phyloP scores from a whole-genome alignment of 2,113 vertebrate species.

The Microcebus tavaratra region DNA sequence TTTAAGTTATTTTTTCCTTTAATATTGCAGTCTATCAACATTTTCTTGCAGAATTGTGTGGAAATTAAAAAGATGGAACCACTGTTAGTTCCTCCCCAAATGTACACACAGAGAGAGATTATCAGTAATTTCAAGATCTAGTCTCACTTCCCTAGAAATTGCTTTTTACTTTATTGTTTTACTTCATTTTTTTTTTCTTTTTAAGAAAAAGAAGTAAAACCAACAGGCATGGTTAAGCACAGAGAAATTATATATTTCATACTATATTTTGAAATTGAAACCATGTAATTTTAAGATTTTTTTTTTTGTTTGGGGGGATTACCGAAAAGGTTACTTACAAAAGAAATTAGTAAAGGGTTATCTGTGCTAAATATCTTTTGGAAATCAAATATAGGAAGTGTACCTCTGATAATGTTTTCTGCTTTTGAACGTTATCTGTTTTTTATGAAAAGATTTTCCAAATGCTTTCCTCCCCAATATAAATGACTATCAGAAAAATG shows the following conservation, averaged over 20 bases:
- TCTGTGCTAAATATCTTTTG: slow-evolving; percentile 41
- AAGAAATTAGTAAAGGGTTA: slow-evolving; percentile 19
- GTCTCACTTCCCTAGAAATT: slow-evolving; percentile 60
- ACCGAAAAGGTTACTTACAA: background rate
- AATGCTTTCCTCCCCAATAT: background rate
- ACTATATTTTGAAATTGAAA: slow-evolving; percentile 57
- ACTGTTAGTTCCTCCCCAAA: slow-evolving; percentile 48
- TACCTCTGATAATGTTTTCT: slow-evolving; percentile 23
- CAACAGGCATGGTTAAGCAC: background rate
- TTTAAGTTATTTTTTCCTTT: slow-evolving; percentile 69
- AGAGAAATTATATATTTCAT: slow-evolving; percentile 30
- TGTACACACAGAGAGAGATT: slow-evolving; percentile 6
- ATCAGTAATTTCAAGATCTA: slow-evolving; percentile 68
- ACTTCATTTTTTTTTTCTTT: background rate
- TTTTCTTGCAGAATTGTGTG: slow-evolving; percentile 68
- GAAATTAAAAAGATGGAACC: slow-evolving; percentile 54
- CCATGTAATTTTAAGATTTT: background rate
- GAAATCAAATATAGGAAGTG: slow-evolving; percentile 4
- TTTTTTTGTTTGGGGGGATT: background rate
- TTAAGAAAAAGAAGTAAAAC: slow-evolving; percentile 13
- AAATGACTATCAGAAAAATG: background rate
- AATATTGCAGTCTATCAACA: slow-evolving; percentile 55
- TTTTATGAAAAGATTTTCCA: slow-evolving; percentile 30
- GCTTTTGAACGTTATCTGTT: background rate
- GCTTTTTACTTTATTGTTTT: slow-evolving; percentile 50